Evolutionary conservation across 2,113 vertebrate genomes (phyloP).

Genomic region (Xiphophorus couchianus): DNA sequence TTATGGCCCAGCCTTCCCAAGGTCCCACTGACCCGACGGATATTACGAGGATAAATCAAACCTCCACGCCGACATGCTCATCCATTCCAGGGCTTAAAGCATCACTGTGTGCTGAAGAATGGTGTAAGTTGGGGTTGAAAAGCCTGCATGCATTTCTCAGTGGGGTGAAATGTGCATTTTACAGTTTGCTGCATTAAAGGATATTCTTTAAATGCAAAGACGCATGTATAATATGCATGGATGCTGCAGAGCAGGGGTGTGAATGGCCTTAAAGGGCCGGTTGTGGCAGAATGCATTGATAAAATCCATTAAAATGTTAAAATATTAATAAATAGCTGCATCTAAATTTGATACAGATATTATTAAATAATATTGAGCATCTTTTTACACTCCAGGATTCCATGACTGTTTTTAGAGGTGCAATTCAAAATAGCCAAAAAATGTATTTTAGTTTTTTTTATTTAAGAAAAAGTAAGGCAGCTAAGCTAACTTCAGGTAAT

Average conservation of each 20-base stretch:
- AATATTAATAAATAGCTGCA: too few relatives aligned
- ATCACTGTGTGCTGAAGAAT: constrained; percentile 51
- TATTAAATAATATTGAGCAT: too few relatives aligned
- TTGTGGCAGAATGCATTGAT: too few relatives aligned
- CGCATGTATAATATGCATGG: background rate
- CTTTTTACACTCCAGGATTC: too few relatives aligned
- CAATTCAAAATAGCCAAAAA: too few relatives aligned
- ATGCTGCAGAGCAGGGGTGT: background rate
- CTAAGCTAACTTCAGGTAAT: too few relatives aligned
- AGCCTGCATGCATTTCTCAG: constrained; percentile 1
- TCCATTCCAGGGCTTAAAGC: constrained; percentile 49
- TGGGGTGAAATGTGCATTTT: constrained; percentile 2
- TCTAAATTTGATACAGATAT: too few relatives aligned
- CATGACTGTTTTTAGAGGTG: too few relatives aligned
- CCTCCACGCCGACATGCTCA: constrained; percentile 65
- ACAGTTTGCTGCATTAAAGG: constrained; percentile 12
- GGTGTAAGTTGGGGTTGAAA: constrained; percentile 18
- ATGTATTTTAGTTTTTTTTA: too few relatives aligned
- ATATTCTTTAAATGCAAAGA: constrained; percentile 8
- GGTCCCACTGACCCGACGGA: constrained; percentile 73
- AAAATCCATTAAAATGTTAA: too few relatives aligned
- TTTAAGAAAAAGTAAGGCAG: too few relatives aligned
- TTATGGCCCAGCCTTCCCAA: constrained; percentile 71
- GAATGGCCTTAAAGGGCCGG: too few relatives aligned
- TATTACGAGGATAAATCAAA: constrained; percentile 80